Base-by-base conservation (phyloP, 2,113 vertebrate species). In the Ctenomys sociabilis region DNA sequence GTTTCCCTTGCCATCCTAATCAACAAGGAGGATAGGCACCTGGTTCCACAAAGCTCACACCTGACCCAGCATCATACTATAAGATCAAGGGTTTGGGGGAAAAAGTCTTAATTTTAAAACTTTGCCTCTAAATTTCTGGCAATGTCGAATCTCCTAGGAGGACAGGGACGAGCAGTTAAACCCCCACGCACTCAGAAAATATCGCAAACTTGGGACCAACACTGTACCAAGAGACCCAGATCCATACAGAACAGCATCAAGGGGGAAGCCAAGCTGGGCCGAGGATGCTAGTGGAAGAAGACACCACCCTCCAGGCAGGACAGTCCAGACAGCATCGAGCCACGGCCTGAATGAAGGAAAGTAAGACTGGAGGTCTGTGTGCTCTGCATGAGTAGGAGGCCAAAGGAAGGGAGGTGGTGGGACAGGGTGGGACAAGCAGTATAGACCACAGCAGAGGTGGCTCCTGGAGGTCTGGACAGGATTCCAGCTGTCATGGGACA, bases 1-100 rank as follows among this genome's bases (percentile, higher is more conserved):
- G 32, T 43, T 52, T 63, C 57, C 68, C 6, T 78, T 1, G 13
- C 21, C 2, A 22, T 59, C 32, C 5, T 10, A 1, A 21, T 11
- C 28, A 52, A 6, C 81, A 40, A 12, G 24, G 0, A 4, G 30
- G 3, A 57, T 7, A 13, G 26, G n/a, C 1, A 4, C 7, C 1
- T 13, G 22, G 35, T 35, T 87, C 22, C 9, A 0, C 22, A 26
- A 21, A 32, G 1, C 43, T 21, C 5, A 35, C 8, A 4, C 10
- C 30, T 6, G 13, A 19, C 8, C n/a, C 40, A 2, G 22, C 14
- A 3, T 57, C 28, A 2, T 13, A 3, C 0, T 40, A 14, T 14
- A 40, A 40, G 49, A 49, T n/a, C 64, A 68, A 90, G 17, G 7
- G 2, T 35, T 59, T 19, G 1, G 37, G 9, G 16, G 2, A 64